These are phyloP conservation scores for Gonioctena quinquepunctata DNA, from an alignment of 1,140 invertebrate genomes.

Conservation along the genomic window DNA sequence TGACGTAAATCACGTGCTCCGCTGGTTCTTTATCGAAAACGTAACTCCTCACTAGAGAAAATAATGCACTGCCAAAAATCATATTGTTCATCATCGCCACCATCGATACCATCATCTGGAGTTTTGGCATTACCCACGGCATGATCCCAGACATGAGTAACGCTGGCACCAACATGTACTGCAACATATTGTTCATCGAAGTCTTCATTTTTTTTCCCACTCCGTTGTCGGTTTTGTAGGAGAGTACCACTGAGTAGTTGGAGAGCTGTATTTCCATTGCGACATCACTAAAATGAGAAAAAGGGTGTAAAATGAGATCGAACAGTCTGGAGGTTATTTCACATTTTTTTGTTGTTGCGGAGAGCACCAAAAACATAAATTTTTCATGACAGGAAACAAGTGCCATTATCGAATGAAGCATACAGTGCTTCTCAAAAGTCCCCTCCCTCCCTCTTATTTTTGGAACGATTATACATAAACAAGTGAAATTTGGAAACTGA, in stretches of 20 bases:
- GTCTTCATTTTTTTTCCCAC: slow-evolving; percentile 28
- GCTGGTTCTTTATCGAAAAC: slow-evolving; percentile 47
- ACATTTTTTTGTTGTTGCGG: no score
- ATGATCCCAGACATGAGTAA: slow-evolving; percentile 48
- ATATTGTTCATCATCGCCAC: slow-evolving; percentile 51
- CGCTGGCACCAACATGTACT: slow-evolving; percentile 46
- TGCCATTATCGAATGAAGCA: no score
- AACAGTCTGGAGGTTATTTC: no score
- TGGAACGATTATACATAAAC: no score
- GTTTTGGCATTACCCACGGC: slow-evolving; percentile 49
- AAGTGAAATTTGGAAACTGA: no score
- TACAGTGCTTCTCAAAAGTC: no score
- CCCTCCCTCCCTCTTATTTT: no score
- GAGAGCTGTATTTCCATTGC: neutral
- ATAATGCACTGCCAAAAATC: slow-evolving; percentile 46
- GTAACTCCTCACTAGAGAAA: slow-evolving; percentile 46
- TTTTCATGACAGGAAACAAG: no score
- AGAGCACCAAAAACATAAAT: no score
- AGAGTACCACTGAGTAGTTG: neutral
- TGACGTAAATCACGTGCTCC: slow-evolving; percentile 51
- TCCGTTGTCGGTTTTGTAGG: neutral
- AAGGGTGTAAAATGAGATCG: no score
- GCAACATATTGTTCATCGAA: slow-evolving; percentile 25
- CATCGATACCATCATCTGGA: slow-evolving; percentile 48
- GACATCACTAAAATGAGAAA: neutral